These are phyloP conservation scores for Mus pahari DNA, from an alignment of 2,113 vertebrate species.

Conservation along the genomic window DNA sequence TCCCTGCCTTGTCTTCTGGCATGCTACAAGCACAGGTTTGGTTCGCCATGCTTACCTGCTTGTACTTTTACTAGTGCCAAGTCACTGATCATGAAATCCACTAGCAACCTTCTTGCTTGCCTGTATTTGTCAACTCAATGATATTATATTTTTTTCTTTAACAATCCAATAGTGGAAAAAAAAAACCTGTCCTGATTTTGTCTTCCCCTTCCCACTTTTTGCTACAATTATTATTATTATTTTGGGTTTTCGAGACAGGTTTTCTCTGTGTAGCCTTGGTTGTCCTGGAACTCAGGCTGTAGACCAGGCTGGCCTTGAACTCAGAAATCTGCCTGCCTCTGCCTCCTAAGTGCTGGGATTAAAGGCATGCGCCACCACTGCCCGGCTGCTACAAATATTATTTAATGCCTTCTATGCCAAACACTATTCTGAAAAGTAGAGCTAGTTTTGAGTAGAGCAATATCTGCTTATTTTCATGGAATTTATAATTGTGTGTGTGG, in stretches of 20 bases:
- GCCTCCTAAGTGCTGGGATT: too few relatives aligned
- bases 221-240: background rate
- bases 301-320: too few relatives aligned
- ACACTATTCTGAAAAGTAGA: background rate
- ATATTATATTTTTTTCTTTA: slow-evolving; percentile 3
- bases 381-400: background rate
- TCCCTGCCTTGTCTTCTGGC: background rate
- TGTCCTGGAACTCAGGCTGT: too few relatives aligned
- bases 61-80: background rate
- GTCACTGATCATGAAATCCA: background rate
- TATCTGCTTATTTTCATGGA: background rate
- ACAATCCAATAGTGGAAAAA: background rate
- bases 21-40: background rate
- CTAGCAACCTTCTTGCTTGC: background rate
- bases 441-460: slow-evolving; percentile 27
- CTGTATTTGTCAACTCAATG: background rate
- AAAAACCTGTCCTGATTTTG: background rate
- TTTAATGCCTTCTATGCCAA: background rate
- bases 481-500: background rate
- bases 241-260: too few relatives aligned
- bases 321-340: too few relatives aligned
- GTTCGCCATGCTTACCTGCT: too few relatives aligned
- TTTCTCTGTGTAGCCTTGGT: too few relatives aligned
- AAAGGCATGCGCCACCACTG: too few relatives aligned
- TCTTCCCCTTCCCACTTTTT: background rate